Percentiles rank a stretch among this genome's conserved stretches.
These are phyloP conservation scores for Salvelinus sp. DNA, from an alignment of 2,113 vertebrate genomes.

Conservation along the genomic window DNA sequence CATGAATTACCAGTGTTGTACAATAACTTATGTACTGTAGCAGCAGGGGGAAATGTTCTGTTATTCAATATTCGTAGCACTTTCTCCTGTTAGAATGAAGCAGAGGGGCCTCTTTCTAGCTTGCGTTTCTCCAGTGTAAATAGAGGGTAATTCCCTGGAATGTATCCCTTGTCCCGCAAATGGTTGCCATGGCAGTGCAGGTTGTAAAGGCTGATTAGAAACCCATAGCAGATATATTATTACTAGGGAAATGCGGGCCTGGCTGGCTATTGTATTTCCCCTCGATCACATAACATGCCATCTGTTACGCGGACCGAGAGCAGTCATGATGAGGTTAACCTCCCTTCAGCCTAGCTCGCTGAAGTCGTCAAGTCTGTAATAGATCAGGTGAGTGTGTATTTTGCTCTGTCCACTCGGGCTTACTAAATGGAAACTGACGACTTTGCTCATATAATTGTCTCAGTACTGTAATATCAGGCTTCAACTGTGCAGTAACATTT, in stretches of 20 bases:
- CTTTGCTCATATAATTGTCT: neutral
- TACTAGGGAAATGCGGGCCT: neutral
- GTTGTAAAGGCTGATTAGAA: conserved; percentile 21
- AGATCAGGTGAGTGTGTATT: no score
- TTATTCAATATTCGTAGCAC: neutral
- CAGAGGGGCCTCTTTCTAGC: neutral
- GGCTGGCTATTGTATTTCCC: conserved; percentile 52
- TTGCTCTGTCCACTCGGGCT: neutral
- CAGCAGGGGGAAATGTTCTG: neutral
- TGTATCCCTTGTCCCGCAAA: neutral
- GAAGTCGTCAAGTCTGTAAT: neutral
- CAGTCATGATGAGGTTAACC: neutral
- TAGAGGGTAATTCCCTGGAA: neutral
- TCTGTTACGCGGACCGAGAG: conserved; percentile 37
- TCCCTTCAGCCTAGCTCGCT: neutral
- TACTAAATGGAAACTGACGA: neutral
- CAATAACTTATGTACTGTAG: neutral
- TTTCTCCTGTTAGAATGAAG: neutral
- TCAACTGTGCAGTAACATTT: conserved; percentile 16
- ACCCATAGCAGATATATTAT: neutral
- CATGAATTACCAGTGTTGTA: neutral
- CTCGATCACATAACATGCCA: conserved; percentile 47
- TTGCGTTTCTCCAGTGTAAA: neutral
- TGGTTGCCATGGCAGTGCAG: conserved; percentile 39
- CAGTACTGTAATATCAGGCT: neutral